Evolutionary conservation across 1,140 invertebrate species (phyloP).

Genomic region (Laodelphax striatellus): DNA sequence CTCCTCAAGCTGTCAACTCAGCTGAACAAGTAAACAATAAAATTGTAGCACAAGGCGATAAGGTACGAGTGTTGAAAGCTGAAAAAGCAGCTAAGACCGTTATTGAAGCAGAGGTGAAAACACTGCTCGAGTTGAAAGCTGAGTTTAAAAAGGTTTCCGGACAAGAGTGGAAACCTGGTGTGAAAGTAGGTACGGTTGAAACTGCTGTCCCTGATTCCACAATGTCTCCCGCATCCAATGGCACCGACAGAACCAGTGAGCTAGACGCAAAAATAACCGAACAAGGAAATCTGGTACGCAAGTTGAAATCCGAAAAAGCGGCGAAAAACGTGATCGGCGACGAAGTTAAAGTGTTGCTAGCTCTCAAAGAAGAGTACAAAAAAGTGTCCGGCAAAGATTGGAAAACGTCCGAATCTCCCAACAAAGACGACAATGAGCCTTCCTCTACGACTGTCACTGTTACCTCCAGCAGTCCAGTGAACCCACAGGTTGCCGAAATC

Average conservation of each 20-base stretch:
- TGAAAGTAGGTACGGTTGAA: not conserved
- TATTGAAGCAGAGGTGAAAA: slow-evolving; percentile 49
- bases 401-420: slow-evolving; percentile 29
- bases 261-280: slow-evolving; percentile 32
- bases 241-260: slow-evolving; percentile 1
- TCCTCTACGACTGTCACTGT: not conserved
- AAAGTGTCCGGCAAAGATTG: slow-evolving; percentile 44
- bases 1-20: no score
- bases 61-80: slow-evolving; percentile 53
- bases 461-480: not conserved
- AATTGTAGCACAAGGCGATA: slow-evolving; percentile 50
- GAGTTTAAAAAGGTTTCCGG: slow-evolving; percentile 64
- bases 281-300: slow-evolving; percentile 57
- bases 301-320: slow-evolving; percentile 51
- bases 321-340: slow-evolving; percentile 39
- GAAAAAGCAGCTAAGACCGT: slow-evolving; percentile 41
- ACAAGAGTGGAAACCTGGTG: slow-evolving; percentile 5
- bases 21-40: slow-evolving; percentile 21
- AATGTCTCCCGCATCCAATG: not conserved
- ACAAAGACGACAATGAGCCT: not conserved
- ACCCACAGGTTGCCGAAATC: slow-evolving; percentile 10
- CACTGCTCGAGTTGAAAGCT: slow-evolving; percentile 52
- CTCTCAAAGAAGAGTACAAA: slow-evolving; percentile 55
- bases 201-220: no score
- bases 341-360: slow-evolving; percentile 52